Base-by-base conservation (phyloP, 2,888 invertebrate genomes). In the Drosophila suboccidentalis region DNA sequence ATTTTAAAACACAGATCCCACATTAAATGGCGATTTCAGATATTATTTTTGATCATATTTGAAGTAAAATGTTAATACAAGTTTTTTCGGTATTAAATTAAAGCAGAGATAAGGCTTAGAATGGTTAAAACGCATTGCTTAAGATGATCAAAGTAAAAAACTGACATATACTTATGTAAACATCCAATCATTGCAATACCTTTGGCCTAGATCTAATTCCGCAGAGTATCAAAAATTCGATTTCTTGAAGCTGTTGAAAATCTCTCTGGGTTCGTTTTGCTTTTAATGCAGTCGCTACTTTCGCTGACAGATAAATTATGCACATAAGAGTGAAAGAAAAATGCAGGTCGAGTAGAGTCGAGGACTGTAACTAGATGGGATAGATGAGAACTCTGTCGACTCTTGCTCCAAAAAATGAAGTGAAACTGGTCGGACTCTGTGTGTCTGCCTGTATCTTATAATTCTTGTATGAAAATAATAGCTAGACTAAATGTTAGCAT, bases 381-480 rank as follows among this genome's bases (percentile, higher is more conserved):
- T 43, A 43, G 17, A 59, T 32, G 15, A 61, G 34, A 13, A 32
- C 47, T 17, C 9, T 32, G 13, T 36, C 26, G 44, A 38, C 63
- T 38, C 44, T 39, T 46, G 32, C 49, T 39, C 13, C 41, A 32
- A 38, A 8, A 32, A 50, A 8, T 19, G 22, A 36, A 22, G 36
- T 43, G 6, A 55, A 17, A 55, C 43, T 44, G 34, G 15, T 3
- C 57, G 50, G 46, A 22, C 51, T 68, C 32, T 36, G 22, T 66
- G 38, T 72, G 64, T 4, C 49, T 44, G 61, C 65, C 68, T 80
- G 87, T 74, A 89, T 87, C 89, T 89, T 85, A 85, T 86, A 73
- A 87, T 83, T 86, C 68, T 71, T 89, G 65, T 68, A 87, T 86
- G 78, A 72, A 80, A 86, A 74, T 84, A 88, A 89, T 87, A 80